These are phyloP conservation scores for Dendrophyllia cribrosa DNA, from an alignment of 64 coral and sea anemone genomes.

Conservation along the genomic window DNA sequence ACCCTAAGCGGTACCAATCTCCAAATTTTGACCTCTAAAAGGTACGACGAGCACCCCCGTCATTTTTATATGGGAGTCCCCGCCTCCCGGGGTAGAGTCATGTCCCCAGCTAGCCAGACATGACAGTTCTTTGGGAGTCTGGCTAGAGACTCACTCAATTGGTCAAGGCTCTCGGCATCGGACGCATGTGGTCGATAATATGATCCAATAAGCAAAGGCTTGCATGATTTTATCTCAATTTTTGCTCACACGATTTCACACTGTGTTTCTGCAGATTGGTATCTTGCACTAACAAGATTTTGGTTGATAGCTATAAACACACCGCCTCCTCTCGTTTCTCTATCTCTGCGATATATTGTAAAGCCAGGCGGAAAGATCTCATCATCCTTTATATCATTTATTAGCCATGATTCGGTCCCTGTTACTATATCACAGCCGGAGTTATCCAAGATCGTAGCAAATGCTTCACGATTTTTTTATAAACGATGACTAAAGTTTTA, in stretches of 20 bases:
- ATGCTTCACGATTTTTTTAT: neutral
- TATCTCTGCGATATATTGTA: conserved; percentile 7
- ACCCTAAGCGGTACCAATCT: no score
- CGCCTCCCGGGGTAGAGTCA: no score
- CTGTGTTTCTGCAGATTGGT: conserved; percentile 53
- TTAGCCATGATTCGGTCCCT: conserved; percentile 55
- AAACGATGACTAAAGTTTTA: no score
- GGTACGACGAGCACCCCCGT: no score
- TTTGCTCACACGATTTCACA: conserved; percentile 60
- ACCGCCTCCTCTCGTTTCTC: neutral
- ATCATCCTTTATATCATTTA: neutral
- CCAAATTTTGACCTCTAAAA: no score
- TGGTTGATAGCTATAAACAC: conserved; percentile 70
- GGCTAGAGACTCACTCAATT: conserved; percentile 51
- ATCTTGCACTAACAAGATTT: conserved; percentile 58
- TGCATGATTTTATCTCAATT: conserved; percentile 55
- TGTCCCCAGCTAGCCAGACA: conserved; percentile 70
- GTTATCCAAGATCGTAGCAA: neutral
- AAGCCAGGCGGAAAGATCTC: conserved; percentile 2
- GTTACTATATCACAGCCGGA: neutral
- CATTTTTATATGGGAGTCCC: no score
- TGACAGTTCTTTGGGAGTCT: conserved; percentile 67
- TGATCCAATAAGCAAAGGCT: conserved; percentile 45
- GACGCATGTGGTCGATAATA: conserved; percentile 48
- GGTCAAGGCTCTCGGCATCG: conserved; percentile 48